Evolutionary conservation across 2,113 vertebrate species (phyloP).

Genomic region (Camelus dromedarius): DNA sequence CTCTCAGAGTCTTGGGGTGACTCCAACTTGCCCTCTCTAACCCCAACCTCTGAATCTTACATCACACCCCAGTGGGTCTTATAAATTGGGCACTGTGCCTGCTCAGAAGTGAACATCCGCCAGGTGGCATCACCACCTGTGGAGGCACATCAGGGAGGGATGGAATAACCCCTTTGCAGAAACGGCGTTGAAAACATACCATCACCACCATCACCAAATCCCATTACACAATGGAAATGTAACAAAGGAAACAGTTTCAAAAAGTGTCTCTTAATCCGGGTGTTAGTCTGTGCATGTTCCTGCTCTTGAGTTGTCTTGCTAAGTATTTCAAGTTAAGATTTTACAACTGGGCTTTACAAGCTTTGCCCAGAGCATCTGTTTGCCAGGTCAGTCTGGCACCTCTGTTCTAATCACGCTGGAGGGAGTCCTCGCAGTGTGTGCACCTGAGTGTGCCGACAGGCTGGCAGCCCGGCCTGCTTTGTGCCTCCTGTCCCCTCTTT

Average conservation of each 20-base stretch:
- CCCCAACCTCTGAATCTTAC: neutral
- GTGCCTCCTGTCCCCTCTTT: neutral
- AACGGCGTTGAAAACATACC: neutral
- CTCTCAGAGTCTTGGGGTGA: neutral
- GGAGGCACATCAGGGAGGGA: neutral
- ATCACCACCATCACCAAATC: neutral
- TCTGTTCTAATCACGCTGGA: neutral
- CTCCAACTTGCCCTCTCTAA: too few relatives aligned
- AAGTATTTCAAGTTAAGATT: neutral
- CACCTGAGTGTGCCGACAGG: neutral
- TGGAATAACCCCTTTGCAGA: neutral
- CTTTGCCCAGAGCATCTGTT: neutral
- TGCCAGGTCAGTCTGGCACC: neutral
- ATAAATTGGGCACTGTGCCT: neutral
- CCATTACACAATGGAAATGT: neutral
- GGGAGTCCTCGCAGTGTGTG: neutral
- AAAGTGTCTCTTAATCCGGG: neutral
- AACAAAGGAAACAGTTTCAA: neutral
- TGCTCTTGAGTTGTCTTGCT: neutral
- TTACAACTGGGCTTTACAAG: neutral
- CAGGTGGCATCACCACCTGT: too few relatives aligned
- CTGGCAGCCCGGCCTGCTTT: conserved; percentile 14
- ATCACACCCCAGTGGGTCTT: neutral
- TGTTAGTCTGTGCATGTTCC: neutral
- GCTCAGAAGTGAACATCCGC: neutral